Conservation (phyloP, 2,888 invertebrate species). For the Andrena minutula region DNA sequence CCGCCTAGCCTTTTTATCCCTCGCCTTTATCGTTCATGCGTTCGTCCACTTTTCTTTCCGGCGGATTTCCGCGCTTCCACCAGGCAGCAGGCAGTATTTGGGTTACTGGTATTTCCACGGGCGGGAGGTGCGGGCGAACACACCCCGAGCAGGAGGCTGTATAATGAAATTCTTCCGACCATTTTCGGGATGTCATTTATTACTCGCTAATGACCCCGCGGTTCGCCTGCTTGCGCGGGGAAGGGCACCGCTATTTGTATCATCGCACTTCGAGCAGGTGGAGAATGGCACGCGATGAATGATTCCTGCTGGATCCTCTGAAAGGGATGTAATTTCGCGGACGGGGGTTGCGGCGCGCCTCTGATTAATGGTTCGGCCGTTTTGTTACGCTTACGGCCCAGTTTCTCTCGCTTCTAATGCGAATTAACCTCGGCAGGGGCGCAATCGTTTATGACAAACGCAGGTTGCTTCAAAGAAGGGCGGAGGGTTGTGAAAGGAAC, state of each 20-base stretch:
- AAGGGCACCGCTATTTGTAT: constrained; percentile 36
- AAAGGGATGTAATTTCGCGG: constrained; percentile 21
- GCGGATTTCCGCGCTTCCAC: neutral
- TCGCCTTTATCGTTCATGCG: neutral
- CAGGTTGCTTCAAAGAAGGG: neutral
- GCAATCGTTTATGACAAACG: neutral
- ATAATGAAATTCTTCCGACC: constrained; percentile 46
- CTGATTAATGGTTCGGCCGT: constrained; percentile 33
- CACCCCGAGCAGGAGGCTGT: constrained; percentile 21
- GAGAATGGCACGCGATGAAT: constrained; percentile 37
- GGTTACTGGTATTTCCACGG: neutral
- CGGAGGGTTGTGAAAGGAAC: neutral
- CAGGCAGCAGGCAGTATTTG: neutral
- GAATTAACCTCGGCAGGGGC: neutral
- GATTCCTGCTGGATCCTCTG: constrained; percentile 1
- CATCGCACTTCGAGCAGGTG: constrained; percentile 21
- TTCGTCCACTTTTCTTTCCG: neutral
- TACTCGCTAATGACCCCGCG: constrained; percentile 49
- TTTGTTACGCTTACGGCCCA: constrained; percentile 1
- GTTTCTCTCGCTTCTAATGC: constrained; percentile 1
- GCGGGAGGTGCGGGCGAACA: constrained; percentile 2
- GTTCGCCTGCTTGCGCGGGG: constrained; percentile 35
- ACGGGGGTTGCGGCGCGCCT: neutral
- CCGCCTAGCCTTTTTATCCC: neutral
- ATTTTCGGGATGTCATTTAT: constrained; percentile 36